Evolutionary conservation across 2,797 vertebrate species (phyloP).

Genomic region (Sibirionetta formosa): DNA sequence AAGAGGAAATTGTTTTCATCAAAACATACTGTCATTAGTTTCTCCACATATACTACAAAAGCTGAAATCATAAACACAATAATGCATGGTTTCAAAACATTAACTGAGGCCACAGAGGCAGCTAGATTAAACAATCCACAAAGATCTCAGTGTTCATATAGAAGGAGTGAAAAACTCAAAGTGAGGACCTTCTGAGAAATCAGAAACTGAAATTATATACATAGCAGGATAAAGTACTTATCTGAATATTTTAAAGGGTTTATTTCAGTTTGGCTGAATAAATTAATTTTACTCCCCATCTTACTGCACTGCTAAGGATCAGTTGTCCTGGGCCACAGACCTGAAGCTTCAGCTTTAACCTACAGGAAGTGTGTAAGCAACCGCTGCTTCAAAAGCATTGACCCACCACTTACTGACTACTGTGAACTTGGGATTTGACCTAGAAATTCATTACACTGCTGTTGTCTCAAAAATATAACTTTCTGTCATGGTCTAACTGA

Average conservation of each 20-base stretch:
- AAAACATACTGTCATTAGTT: not conserved
- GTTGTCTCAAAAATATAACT: not conserved
- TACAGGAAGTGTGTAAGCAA: not conserved
- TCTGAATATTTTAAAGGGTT: not conserved
- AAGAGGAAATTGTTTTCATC: not conserved
- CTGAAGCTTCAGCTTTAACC: not conserved
- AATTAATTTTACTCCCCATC: not conserved
- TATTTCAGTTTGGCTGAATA: not conserved
- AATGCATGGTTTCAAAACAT: not conserved
- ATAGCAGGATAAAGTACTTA: not conserved
- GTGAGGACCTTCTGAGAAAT: not conserved
- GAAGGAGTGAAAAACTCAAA: not conserved
- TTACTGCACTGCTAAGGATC: not conserved
- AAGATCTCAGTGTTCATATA: not conserved
- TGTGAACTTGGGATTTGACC: not conserved
- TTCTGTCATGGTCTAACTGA: not conserved
- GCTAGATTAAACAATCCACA: not conserved
- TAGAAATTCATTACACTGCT: not conserved
- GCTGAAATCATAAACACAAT: not conserved
- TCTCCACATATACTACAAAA: not conserved
- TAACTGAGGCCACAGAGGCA: not conserved
- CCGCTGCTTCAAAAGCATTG: not conserved
- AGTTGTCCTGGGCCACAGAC: not conserved
- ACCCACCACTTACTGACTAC: not conserved
- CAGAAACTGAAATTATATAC: not conserved